phyloP scores from a whole-genome alignment of 2,113 vertebrate genomes.

The Paraplagusia blochii region DNA sequence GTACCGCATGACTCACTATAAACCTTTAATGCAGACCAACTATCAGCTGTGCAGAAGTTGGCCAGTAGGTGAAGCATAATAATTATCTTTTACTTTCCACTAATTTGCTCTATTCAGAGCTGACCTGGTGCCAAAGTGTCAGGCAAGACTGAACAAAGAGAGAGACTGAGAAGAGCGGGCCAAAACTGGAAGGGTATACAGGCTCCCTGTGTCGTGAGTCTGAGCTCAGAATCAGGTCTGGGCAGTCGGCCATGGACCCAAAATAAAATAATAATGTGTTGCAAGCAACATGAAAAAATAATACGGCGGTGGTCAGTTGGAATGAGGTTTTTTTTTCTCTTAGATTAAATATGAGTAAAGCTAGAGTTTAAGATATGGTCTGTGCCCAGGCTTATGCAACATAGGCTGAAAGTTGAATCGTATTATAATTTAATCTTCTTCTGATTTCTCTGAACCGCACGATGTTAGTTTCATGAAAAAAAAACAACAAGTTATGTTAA shows the following conservation, averaged over 20 bases:
- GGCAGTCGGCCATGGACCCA: conserved; percentile 37
- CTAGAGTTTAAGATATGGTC: too few species aligned
- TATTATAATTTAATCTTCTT: too few species aligned
- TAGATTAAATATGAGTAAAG: too few species aligned
- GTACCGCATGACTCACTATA: conserved; percentile 2
- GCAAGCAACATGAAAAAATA: too few species aligned
- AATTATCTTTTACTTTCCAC: conserved; percentile 10
- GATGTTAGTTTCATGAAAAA: too few species aligned
- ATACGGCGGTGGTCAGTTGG: too few species aligned
- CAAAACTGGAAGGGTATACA: conserved; percentile 33
- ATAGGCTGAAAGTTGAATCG: too few species aligned
- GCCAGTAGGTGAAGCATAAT: conserved; percentile 18
- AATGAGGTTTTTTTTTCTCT: too few species aligned
- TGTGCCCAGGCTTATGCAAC: too few species aligned
- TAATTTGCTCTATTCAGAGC: conserved; percentile 16
- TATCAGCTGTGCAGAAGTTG: not conserved
- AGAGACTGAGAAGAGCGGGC: conserved; percentile 27
- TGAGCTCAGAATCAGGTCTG: conserved; percentile 27
- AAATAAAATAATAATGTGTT: too few species aligned
- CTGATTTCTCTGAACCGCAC: too few species aligned
- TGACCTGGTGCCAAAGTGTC: conserved; percentile 30
- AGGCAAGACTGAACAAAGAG: conserved; percentile 17
- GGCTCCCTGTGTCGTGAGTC: conserved; percentile 33
- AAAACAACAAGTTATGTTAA: too few species aligned
- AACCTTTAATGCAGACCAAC: not conserved